These are phyloP conservation scores for Adelognathus sp. DNA, from an alignment of 2,888 invertebrate species.

Conservation along the genomic window DNA sequence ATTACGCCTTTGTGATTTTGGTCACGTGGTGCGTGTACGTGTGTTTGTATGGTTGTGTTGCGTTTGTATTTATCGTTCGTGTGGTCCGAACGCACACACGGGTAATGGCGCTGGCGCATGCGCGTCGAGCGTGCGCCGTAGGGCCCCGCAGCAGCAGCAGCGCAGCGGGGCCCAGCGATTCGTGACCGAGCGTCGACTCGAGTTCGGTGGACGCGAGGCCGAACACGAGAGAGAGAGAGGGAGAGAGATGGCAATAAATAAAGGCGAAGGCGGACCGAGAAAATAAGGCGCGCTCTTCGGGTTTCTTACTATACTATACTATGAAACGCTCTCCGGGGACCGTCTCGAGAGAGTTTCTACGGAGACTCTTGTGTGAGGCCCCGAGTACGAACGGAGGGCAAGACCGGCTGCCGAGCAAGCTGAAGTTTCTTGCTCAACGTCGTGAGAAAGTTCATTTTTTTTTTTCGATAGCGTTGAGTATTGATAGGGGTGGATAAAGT, in stretches of 20 bases:
- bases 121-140: slow-evolving; percentile 49
- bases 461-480: too few relatives aligned
- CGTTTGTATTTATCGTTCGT: neutral
- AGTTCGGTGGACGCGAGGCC: slow-evolving; percentile 57
- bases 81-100: neutral
- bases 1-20: too few relatives aligned
- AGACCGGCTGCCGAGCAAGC: too few relatives aligned
- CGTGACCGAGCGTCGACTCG: slow-evolving; percentile 29
- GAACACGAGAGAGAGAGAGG: neutral
- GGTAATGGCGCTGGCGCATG: slow-evolving; percentile 41
- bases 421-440: too few relatives aligned
- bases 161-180: slow-evolving; percentile 13
- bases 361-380: too few relatives aligned
- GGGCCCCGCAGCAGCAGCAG: neutral
- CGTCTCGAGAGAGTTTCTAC: neutral
- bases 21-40: slow-evolving; percentile 7
- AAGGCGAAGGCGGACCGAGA: neutral
- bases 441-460: too few relatives aligned
- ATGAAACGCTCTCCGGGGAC: too few relatives aligned
- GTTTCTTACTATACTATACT: too few relatives aligned
- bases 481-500: too few relatives aligned
- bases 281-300: neutral
- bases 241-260: slow-evolving; percentile 4
- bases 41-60: slow-evolving; percentile 4
- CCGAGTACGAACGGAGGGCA: too few relatives aligned